Base-by-base conservation (phyloP, 2,888 invertebrate species). In the Sinelater perroti region DNA sequence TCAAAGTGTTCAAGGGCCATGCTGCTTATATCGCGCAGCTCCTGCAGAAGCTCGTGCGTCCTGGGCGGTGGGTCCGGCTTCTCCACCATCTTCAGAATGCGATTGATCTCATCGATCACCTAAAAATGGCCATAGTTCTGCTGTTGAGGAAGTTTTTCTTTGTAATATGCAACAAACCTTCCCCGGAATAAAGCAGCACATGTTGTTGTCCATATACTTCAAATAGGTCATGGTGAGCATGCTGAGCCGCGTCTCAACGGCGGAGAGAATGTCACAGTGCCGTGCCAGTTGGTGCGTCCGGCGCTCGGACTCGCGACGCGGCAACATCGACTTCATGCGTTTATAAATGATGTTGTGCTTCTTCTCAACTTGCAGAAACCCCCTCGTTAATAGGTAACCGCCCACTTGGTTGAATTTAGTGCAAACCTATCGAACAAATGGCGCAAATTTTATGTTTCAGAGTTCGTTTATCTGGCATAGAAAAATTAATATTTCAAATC, bases 1-100 rank as follows among this genome's bases (percentile, higher is more conserved):
- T 96, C 95, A 74, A 96, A 96, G 76, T 96, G 93, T 72, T 96
- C 96, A 81, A 96, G 95, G 0, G 96, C 95, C 93, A 93, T 94
- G 58, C 93, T 93, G 24, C 95, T 95, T 61, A 96, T 91, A 69
- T 96, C 96, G 0, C 96, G 80, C 4, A 96, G 73, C 73, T 96
- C 96, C 73, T 94, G 93, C 0, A 96, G 77, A 6, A 78, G 66
- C 63, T 94, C 94, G 72, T 92, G 91, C 0, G 93, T 88, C 1
- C 92, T 82, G 3, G 88, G 83, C 0, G 90, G 90, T 0, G 89
- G 89, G 45, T 85, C 83, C 0, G 83, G 81, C 7, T 82, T 83
- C 66, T 89, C 86, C 11, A 95, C 86, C 30, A 89, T 78, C 8
- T 79, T 76, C 7, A 96, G 79, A 1, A 96, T 89, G 53, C 87